Base-by-base conservation (phyloP, 2,113 vertebrate genomes). In the Scartelaos histophorus region DNA sequence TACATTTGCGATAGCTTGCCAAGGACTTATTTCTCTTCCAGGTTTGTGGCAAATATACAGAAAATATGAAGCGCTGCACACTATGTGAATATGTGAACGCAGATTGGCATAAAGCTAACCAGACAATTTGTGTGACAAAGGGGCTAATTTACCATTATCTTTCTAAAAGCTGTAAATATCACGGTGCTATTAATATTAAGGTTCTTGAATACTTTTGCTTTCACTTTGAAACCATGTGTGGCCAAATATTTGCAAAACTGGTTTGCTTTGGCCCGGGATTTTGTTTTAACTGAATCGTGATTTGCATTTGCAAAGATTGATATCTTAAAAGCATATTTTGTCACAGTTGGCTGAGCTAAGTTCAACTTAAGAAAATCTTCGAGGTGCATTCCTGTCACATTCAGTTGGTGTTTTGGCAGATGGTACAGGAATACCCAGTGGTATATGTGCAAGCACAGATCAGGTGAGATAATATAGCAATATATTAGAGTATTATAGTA, bases 121-220 rank as follows among this genome's bases (percentile, higher is more conserved):
- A 34, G 29, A 60, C 60, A 61, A 15, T 61, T 61, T 61, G 54
- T 57, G 54, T 53, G 51, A 19, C 19, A 60, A 29, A 60, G 57
- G 13, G 25, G 25, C 9, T n/a, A n/a, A 34, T 29, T 16, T 13
- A 16, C 4, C 24, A 29, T 17, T 61, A 15, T 16, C 58, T 17
- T 21, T 24, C 21, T 22, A 58, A 25, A 22, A 34, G 7, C 7
- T 16, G 58, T 61, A 13, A 58, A 21, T 64, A 29, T 64, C 15
- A 25, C 4, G 51, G 51, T 54, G 21, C 21, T 58, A 7, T 58
- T 58, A 25, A 24, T 19, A 7, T 38, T 35, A 43, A 15, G 38
- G 34, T 66, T 5, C 38, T 24, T 72, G 67, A 51, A 76, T 16
- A 71, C 51, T 86, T 87, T 87, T 83, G 49, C 82, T 89, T 90